A percentile compares a stretch with the other conserved stretches of the same genome.
Evolutionary conservation across 2,888 invertebrate species (phyloP).

Genomic region (Macaria liturata): DNA sequence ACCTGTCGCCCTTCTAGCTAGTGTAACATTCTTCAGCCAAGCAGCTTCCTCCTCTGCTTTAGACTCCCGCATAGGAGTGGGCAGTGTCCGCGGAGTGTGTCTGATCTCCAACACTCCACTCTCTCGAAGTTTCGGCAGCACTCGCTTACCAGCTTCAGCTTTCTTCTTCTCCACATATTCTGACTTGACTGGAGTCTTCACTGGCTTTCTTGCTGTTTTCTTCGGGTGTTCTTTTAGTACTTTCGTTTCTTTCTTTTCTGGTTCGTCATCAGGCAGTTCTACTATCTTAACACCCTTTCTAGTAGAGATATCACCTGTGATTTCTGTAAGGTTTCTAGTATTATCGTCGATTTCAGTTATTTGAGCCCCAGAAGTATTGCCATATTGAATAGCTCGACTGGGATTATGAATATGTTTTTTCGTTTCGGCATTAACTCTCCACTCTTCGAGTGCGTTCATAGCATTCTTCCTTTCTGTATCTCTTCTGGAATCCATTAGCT

Average conservation of each 20-base stretch:
- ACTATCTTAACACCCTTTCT: conserved; percentile 19
- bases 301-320: not conserved
- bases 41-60: conserved; percentile 87
- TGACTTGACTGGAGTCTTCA: conserved; percentile 55
- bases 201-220: conserved; percentile 27
- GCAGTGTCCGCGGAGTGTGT: conserved; percentile 90
- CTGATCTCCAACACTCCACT: conserved; percentile 84
- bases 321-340: not conserved
- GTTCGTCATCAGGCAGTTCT: conserved; percentile 23
- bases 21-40: conserved; percentile 91
- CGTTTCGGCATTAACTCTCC: conserved; percentile 62
- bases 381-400: conserved; percentile 11
- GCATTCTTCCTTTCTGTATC: conserved; percentile 85
- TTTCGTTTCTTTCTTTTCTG: conserved; percentile 13
- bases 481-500: conserved; percentile 85
- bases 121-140: conserved; percentile 83
- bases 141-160: conserved; percentile 59
- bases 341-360: not conserved
- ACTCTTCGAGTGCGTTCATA: conserved; percentile 86
- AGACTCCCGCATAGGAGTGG: conserved; percentile 92
- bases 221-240: conserved; percentile 22
- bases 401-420: conserved; percentile 25
- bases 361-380: conserved; percentile 31
- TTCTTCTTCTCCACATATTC: conserved; percentile 67
- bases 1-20: conserved; percentile 86